Evolutionary conservation across 1,140 invertebrate genomes (phyloP).

Genomic region (Tetramorium simillimum): DNA sequence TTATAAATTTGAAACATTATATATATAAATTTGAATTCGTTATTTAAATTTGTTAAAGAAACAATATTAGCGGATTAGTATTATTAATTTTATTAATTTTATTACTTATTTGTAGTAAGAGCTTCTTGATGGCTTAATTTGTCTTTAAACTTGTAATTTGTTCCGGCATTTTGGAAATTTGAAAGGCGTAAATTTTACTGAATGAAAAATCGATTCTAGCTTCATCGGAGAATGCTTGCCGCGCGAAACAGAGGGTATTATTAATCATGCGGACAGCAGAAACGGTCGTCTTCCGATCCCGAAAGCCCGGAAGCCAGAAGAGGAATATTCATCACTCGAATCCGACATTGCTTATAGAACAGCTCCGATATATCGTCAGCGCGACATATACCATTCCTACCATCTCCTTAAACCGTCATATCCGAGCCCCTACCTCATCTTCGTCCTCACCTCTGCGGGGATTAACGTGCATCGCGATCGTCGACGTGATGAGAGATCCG

Average conservation of each 20-base stretch:
- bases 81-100: no score
- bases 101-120: not conserved
- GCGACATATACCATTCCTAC: slow-evolving; percentile 11
- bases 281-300: slow-evolving; percentile 35
- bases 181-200: not conserved
- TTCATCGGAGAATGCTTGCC: slow-evolving; percentile 4
- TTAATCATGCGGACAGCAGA: slow-evolving; percentile 39
- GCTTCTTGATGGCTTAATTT: not conserved
- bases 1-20: no score
- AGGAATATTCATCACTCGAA: slow-evolving; percentile 52
- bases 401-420: slow-evolving; percentile 51
- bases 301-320: slow-evolving; percentile 19
- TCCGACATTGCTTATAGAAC: slow-evolving; percentile 39
- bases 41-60: no score
- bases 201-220: not conserved
- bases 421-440: slow-evolving; percentile 9
- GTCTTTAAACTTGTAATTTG: not conserved
- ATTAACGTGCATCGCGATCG: slow-evolving; percentile 35
- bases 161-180: not conserved
- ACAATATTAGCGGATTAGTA: no score
- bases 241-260: slow-evolving; percentile 2
- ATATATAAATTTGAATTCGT: no score
- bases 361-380: slow-evolving; percentile 35
- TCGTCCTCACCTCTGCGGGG: not conserved
- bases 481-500: not conserved